Evolutionary conservation across 2,113 vertebrate genomes (phyloP).

Genomic region (Helogale parvula): DNA sequence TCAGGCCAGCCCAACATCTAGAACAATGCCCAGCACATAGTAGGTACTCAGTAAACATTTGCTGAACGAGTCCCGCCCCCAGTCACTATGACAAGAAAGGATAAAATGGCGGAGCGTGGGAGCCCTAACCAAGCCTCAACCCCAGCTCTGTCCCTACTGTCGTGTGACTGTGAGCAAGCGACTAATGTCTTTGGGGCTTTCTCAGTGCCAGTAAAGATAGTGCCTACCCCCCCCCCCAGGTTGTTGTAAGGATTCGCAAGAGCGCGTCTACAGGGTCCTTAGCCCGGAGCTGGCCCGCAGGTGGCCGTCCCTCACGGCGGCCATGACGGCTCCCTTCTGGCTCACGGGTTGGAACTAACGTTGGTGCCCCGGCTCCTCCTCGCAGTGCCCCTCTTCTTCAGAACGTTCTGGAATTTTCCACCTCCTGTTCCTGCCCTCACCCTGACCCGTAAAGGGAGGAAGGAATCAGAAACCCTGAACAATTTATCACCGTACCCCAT

Average conservation of each 20-base stretch:
- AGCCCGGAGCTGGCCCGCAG: accelerated
- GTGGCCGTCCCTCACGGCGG: accelerated
- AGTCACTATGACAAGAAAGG: background rate
- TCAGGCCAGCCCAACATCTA: background rate
- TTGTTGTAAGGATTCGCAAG: too few species aligned
- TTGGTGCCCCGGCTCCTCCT: background rate
- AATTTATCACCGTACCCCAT: accelerated
- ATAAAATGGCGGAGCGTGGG: accelerated
- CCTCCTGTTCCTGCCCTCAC: background rate
- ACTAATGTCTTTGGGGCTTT: background rate
- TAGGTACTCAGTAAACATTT: background rate
- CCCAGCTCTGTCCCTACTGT: too few species aligned
- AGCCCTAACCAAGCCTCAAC: background rate
- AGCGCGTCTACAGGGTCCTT: accelerated
- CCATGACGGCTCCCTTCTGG: accelerated
- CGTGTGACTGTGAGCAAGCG: too few species aligned
- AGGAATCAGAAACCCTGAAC: background rate
- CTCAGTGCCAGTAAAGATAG: background rate
- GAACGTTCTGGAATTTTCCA: background rate
- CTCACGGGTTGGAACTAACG: accelerated
- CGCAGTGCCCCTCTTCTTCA: background rate
- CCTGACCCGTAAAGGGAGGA: background rate
- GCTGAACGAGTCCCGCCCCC: background rate
- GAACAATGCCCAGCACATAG: background rate
- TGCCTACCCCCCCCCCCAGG: accelerated